Percentiles rank a stretch among this genome's conserved stretches.
Evolutionary conservation across 2,113 vertebrate genomes (phyloP).

Genomic region (Archocentrus centrarchus): DNA sequence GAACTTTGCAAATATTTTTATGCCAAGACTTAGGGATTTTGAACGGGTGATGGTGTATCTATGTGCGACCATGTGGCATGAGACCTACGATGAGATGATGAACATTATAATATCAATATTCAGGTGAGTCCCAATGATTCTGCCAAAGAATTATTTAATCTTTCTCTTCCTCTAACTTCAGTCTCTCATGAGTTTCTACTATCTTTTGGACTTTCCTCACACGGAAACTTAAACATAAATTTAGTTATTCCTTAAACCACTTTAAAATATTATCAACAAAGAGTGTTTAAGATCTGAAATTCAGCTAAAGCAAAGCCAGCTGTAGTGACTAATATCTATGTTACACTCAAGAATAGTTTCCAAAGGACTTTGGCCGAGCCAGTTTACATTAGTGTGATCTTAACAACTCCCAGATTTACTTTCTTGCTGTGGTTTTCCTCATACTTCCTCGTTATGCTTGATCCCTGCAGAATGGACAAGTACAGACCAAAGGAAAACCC

Average conservation of each 20-base stretch:
- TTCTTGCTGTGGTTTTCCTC: neutral
- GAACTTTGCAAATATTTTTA: neutral
- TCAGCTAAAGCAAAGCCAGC: too few relatives aligned
- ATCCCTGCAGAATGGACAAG: slow-evolving; percentile 69
- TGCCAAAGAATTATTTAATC: neutral
- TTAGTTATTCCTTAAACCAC: too few relatives aligned
- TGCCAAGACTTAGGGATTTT: neutral
- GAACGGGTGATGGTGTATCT: slow-evolving; percentile 64
- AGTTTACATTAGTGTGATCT: too few relatives aligned
- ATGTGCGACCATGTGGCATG: slow-evolving; percentile 76
- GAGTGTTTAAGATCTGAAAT: too few relatives aligned
- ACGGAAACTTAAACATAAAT: too few relatives aligned
- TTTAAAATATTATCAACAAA: too few relatives aligned
- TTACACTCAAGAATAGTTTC: too few relatives aligned
- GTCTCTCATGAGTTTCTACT: too few relatives aligned
- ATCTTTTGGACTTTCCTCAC: too few relatives aligned
- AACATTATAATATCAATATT: slow-evolving; percentile 82
- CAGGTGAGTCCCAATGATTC: slow-evolving; percentile 62
- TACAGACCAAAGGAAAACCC: slow-evolving; percentile 62
- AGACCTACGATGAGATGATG: slow-evolving; percentile 71
- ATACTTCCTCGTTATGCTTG: neutral
- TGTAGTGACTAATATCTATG: too few relatives aligned
- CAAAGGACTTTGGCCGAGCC: too few relatives aligned
- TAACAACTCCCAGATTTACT: too few relatives aligned
- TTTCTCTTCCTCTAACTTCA: neutral